phyloP scores from a whole-genome alignment of 1,140 invertebrate genomes.

The Pollicipes pollicipes region DNA sequence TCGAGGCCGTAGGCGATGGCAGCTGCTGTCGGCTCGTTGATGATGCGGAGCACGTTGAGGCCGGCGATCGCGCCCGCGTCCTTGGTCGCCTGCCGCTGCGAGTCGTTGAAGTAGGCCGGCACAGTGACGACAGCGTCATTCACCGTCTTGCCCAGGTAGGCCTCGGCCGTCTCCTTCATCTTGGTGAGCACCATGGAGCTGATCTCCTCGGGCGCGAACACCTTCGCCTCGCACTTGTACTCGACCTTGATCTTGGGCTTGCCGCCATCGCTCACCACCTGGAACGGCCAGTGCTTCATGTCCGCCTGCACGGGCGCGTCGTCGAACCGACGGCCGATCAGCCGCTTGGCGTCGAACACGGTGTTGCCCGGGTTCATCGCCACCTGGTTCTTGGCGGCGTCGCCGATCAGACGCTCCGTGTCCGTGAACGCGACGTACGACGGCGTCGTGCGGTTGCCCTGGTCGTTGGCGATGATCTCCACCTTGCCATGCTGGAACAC shows the following conservation, averaged over 20 bases:
- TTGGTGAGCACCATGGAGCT: no score
- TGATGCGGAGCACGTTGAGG: conserved; percentile 45
- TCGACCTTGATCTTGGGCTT: no score
- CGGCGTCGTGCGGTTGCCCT: conserved; percentile 40
- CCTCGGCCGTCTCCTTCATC: no score
- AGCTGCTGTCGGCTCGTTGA: conserved; percentile 59
- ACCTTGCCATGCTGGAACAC: no score
- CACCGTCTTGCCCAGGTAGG: conserved; percentile 24
- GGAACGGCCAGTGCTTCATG: conserved; percentile 29
- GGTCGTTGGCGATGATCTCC: no score
- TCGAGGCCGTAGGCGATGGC: conserved; percentile 67
- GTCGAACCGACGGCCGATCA: conserved; percentile 28
- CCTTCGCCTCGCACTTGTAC: no score
- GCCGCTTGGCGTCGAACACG: no score
- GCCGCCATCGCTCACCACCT: conserved; percentile 9
- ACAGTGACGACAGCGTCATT: conserved; percentile 41
- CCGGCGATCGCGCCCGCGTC: conserved; percentile 51
- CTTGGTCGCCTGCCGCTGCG: conserved; percentile 50
- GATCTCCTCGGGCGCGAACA: no score
- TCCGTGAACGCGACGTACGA: conserved; percentile 17
- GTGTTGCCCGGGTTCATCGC: conserved; percentile 33
- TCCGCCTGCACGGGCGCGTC: conserved; percentile 31
- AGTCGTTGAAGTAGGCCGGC: no score
- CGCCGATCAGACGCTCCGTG: conserved; percentile 25
- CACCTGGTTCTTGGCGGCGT: conserved; percentile 27